Base-by-base conservation (phyloP, 2,888 invertebrate species). In the Xestia sexstrigata region DNA sequence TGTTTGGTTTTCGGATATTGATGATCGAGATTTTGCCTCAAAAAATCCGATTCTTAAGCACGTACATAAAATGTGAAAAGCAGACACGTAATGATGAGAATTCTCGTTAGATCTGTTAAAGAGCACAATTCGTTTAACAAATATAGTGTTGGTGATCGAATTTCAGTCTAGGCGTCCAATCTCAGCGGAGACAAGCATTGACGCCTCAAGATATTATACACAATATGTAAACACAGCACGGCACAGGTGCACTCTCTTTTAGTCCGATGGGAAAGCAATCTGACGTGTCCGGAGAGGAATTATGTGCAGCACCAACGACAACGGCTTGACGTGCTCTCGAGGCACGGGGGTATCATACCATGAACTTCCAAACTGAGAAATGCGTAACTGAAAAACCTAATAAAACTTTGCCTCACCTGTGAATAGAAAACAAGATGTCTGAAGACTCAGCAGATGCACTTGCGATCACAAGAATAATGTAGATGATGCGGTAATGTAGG, bases 1-100 rank as follows among this genome's bases (percentile, higher is more conserved):
- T 76, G 23, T 76, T 82, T 72, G 58, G 55, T 17, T 52, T 79
- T 55, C 63, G 8, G 23, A 45, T 66, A 70, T 39, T 63, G 52
- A 58, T 47, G 49, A 55, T 49, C 47, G n/a, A 20, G 47, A 35
- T 76, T 55, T 65, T 17, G 20, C 45, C 13, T 35, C 15, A 42
- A 65, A 65, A 13, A 3, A 3, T 2, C 15, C 15, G 7, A n/a
- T 3, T 23, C 39, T 39, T 30, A 30, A 60, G 13, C 13, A 3
- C 60, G 26, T 17, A 58, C 3, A 2, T 13, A 49, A 49, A 49
- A 49, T 49, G 23, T 23, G 9, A 23, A 52, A 23, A 20, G 11
- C 8, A 23, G 1, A 55, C 55, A n/a, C 6, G 58, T 58, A 7
- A 58, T 26, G 26, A 7, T 55, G n/a, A 15, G 1, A 58, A 15